Evolutionary conservation across 2,888 invertebrate species (phyloP).

Genomic region (Diarsia rubi): DNA sequence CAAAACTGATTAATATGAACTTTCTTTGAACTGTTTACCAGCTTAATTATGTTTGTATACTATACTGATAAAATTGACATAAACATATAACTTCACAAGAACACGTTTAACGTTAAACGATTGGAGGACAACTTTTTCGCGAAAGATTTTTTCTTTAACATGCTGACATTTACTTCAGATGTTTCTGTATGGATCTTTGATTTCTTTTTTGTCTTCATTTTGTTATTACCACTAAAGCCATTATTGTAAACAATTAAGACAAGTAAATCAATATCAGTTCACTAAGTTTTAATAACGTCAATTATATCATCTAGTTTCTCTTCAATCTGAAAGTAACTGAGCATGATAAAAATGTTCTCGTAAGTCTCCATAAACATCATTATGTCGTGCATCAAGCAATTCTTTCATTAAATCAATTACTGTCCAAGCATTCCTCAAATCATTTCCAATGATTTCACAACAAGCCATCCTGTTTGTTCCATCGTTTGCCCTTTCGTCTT

Average conservation of each 20-base stretch:
- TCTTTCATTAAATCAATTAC: slow-evolving; percentile 65
- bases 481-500: slow-evolving; percentile 78
- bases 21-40: slow-evolving; percentile 36
- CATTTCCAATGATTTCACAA: slow-evolving; percentile 76
- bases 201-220: neutral
- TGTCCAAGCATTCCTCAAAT: slow-evolving; percentile 63
- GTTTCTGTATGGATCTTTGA: neutral
- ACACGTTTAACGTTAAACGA: neutral
- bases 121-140: neutral
- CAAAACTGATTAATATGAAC: slow-evolving; percentile 26
- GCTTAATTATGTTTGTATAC: slow-evolving; percentile 22
- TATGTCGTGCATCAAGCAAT: slow-evolving; percentile 58
- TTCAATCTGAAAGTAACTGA: slow-evolving; percentile 34
- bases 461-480: slow-evolving; percentile 70
- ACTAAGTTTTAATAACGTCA: slow-evolving; percentile 3
- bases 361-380: slow-evolving; percentile 49
- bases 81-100: slow-evolving; percentile 2
- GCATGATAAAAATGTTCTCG: slow-evolving; percentile 37
- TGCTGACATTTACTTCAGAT: neutral
- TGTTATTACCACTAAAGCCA: neutral
- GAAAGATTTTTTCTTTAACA: neutral
- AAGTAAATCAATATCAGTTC: neutral
- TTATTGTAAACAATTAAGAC: neutral
- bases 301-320: slow-evolving; percentile 1
- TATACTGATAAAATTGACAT: slow-evolving; percentile 28